A percentile compares a stretch with the other conserved stretches of the same genome.
Conservation (phyloP, 92 coral and sea anemone species). For the Scolanthus callimorphus region DNA sequence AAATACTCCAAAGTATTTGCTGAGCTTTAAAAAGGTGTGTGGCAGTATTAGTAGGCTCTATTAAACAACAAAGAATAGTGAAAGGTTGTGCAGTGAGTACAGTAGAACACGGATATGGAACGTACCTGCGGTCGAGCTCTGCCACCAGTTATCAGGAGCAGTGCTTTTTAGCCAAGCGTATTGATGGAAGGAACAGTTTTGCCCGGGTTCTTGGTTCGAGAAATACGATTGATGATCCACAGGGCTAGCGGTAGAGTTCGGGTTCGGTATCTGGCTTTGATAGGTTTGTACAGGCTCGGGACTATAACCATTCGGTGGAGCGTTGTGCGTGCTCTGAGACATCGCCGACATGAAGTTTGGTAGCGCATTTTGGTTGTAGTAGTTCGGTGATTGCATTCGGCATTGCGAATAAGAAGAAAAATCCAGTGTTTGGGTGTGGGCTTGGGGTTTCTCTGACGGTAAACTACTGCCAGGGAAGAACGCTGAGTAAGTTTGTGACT, state of each 20-base stretch:
- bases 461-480: constrained; percentile 69
- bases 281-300: constrained; percentile 71
- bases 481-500: constrained; percentile 92
- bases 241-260: constrained; percentile 62
- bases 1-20: constrained; percentile 41
- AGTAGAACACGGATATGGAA: too few species aligned
- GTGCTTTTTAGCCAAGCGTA: constrained; percentile 98
- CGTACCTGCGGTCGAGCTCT: constrained; percentile 76
- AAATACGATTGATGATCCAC: constrained; percentile 79
- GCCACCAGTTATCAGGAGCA: constrained; percentile 89
- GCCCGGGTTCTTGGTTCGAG: constrained; percentile 53
- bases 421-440: constrained; percentile 77
- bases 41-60: background rate
- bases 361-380: constrained; percentile 83
- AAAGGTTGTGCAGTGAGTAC: too few species aligned
- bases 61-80: constrained; percentile 21
- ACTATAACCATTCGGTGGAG: constrained; percentile 84
- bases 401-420: constrained; percentile 93
- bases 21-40: constrained; percentile 1
- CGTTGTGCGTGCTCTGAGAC: constrained; percentile 78
- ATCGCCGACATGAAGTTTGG: constrained; percentile 93
- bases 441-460: constrained; percentile 68
- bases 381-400: constrained; percentile 98
- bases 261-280: constrained; percentile 78
- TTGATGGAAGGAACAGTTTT: constrained; percentile 93